Evolutionary conservation across 1,140 invertebrate genomes (phyloP).

Genomic region (Rhagoletis zephyria): DNA sequence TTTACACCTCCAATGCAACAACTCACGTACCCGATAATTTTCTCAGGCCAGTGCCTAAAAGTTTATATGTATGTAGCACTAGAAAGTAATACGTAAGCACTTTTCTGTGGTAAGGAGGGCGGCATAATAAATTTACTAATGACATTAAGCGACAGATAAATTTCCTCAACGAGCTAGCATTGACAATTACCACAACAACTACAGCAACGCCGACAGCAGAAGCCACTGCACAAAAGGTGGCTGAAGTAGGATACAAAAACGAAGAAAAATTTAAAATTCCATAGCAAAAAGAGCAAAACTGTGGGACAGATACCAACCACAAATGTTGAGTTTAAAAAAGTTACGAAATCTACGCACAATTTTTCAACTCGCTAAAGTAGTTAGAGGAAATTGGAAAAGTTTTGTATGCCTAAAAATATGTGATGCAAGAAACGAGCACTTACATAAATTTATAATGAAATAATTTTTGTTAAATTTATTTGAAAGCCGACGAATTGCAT

Average conservation of each 20-base stretch:
- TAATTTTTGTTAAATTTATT: background rate
- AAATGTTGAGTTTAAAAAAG: background rate
- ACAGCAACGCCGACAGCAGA: background rate
- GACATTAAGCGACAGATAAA: conserved; percentile 16
- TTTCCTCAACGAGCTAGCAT: background rate
- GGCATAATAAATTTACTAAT: background rate
- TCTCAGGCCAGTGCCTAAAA: background rate
- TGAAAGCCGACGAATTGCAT: background rate
- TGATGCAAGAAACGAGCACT: background rate
- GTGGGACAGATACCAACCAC: background rate
- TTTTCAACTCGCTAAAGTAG: background rate
- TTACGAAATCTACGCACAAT: background rate
- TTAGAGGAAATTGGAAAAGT: background rate
- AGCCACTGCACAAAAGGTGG: background rate
- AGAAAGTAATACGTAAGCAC: background rate
- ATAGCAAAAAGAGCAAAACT: background rate
- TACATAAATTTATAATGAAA: background rate
- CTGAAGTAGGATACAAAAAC: background rate
- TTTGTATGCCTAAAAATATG: background rate
- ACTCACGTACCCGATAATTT: background rate
- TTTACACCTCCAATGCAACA: background rate
- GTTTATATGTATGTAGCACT: background rate
- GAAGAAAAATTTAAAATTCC: background rate
- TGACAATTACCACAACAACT: background rate
- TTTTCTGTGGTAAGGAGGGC: background rate